Evolutionary conservation across 2,888 invertebrate species (phyloP).

Genomic region (Panzeria rudis): DNA sequence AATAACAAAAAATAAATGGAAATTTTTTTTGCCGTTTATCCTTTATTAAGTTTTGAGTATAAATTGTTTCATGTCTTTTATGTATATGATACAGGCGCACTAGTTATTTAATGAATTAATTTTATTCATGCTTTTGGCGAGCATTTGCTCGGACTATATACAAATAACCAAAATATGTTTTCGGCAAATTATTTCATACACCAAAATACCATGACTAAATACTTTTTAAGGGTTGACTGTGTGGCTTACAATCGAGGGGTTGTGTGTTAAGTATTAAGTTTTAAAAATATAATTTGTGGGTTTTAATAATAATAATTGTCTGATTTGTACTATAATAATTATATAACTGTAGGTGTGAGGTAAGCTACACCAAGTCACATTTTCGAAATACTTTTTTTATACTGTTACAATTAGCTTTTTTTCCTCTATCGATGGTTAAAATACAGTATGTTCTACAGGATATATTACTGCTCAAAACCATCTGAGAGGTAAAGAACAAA

Average conservation of each 20-base stretch:
- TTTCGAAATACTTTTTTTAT: too few species aligned
- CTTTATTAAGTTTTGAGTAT: background rate
- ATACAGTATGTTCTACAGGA: too few species aligned
- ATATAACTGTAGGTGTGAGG: too few species aligned
- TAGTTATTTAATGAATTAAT: slow-evolving; percentile 66
- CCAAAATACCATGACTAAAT: slow-evolving; percentile 43
- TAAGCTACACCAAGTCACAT: too few species aligned
- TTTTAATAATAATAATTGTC: too few species aligned
- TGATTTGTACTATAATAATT: too few species aligned
- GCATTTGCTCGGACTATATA: background rate
- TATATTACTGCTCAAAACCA: too few species aligned
- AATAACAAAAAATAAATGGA: background rate
- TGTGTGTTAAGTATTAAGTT: background rate
- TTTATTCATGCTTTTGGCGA: slow-evolving; percentile 65
- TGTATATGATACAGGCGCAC: background rate
- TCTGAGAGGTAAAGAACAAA: too few species aligned
- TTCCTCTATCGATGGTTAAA: too few species aligned
- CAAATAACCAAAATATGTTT: slow-evolving; percentile 17
- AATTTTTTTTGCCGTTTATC: slow-evolving; percentile 20
- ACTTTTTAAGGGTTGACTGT: slow-evolving; percentile 44
- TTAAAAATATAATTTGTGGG: background rate
- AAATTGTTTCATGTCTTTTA: slow-evolving; percentile 44
- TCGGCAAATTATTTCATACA: background rate
- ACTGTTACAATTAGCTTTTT: too few species aligned
- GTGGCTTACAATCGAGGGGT: background rate